Base-by-base conservation (phyloP, 2,113 vertebrate species). In the Vanacampus margaritifer region DNA sequence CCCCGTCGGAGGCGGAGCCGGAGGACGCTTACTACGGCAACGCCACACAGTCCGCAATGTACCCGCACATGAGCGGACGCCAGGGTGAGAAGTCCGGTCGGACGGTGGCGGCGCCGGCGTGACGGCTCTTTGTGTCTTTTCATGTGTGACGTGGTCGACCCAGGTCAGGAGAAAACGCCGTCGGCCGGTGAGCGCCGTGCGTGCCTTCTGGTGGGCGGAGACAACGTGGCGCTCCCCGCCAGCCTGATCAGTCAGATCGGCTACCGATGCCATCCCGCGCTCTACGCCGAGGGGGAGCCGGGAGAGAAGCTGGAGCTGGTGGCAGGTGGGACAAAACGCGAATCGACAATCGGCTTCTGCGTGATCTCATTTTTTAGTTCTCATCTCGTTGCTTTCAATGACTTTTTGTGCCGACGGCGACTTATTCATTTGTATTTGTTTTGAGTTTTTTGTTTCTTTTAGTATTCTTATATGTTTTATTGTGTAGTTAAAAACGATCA, bases 171-270 rank as follows among this genome's bases (percentile, higher is more conserved):
- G 86, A 98, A 98, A 85, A 77, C 91, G 0, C 94, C 96, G 0
- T 84, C 98, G 85, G 73, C 89, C 36, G 81, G 91, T 80, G 97
- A 99, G 88, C 96, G 91, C 82, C 96, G 95, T 19, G 95, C 95
- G 36, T 98, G 96, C 0, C 94, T 98, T 23, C 93, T 98, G 80
- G 95, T 99, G 76, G 94, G 97, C 5, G 90, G 97, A 0, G 97
- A 99, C 69, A 91, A 98, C 35, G 95, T 98, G 35, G 96, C 97
- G 0, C 93, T 99, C 57, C 97, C 97, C 0, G 96, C 97, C 74
- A 98, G 96, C 72, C 94, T 99, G 56, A 95, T 99, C 92, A 98
- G 95, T 80, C 97, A 99, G 84, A 99, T 99, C 0, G 97, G 97
- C 0, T 98, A 98, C 85, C 94, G 97, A 16, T 99, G 97, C 86